Conservation (phyloP, 2,888 invertebrate species). For the Zhuqinia jingwanae region DNA sequence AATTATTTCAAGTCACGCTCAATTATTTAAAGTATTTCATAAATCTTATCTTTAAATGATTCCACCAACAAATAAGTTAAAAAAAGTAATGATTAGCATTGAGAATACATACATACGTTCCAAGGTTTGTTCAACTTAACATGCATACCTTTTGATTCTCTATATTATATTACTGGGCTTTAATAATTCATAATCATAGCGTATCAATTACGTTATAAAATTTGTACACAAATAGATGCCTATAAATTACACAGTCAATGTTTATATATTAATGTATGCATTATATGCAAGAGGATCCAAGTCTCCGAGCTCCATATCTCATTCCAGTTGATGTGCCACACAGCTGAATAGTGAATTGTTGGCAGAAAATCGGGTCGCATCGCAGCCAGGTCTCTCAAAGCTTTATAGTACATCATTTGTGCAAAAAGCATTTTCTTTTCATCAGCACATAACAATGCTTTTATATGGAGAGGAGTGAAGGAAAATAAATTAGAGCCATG, state of each 20-base stretch:
- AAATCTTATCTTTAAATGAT: too few species aligned
- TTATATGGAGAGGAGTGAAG: neutral
- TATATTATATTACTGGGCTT: neutral
- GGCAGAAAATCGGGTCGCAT: neutral
- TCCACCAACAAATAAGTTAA: too few species aligned
- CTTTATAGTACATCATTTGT: neutral
- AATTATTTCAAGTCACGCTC: too few species aligned
- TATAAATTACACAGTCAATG: too few species aligned
- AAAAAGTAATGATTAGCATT: neutral
- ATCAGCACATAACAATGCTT: neutral
- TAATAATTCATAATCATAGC: too few species aligned
- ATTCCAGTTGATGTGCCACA: conserved; percentile 35
- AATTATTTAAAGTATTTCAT: too few species aligned
- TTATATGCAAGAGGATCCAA: neutral
- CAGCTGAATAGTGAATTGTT: neutral
- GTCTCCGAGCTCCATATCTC: conserved; percentile 22
- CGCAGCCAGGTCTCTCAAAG: too few species aligned
- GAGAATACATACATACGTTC: neutral
- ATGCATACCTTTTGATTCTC: neutral
- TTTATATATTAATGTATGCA: neutral
- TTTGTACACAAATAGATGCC: too few species aligned
- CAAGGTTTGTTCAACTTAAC: conserved; percentile 14
- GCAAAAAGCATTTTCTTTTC: conserved; percentile 1
- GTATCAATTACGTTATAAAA: too few species aligned
- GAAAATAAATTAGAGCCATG: neutral